These are phyloP conservation scores for Nothobranchius furzeri DNA, from an alignment of 2,113 vertebrate species.

Conservation along the genomic window DNA sequence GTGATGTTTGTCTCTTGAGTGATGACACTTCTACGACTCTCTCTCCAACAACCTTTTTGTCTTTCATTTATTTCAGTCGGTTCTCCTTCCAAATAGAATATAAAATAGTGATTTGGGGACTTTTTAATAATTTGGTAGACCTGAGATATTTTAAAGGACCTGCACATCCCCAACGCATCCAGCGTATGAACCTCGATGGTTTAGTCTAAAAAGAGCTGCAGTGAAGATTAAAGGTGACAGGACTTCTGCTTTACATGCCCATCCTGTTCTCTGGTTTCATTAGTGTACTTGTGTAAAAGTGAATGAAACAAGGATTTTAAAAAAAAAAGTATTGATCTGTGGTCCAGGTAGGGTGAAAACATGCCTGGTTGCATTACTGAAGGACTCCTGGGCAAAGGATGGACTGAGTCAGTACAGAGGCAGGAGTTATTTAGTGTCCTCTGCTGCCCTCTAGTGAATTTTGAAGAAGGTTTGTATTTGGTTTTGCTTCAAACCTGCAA, in stretches of 20 bases:
- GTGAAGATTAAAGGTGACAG: slow-evolving; percentile 23
- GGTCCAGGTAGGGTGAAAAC: slow-evolving; percentile 20
- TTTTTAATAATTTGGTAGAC: background rate
- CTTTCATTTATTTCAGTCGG: too few species aligned
- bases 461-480: background rate
- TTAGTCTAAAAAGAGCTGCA: slow-evolving; percentile 2
- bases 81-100: too few species aligned
- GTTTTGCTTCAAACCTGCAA: too few species aligned
- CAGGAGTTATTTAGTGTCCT: slow-evolving; percentile 40
- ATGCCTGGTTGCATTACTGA: background rate
- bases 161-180: slow-evolving; percentile 10
- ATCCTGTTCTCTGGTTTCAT: background rate
- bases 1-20: too few species aligned
- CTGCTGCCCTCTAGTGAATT: slow-evolving; percentile 62
- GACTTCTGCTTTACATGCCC: slow-evolving; percentile 41
- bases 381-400: background rate
- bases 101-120: too few species aligned
- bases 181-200: slow-evolving; percentile 42
- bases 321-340: slow-evolving; percentile 28
- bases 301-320: slow-evolving; percentile 7
- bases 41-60: too few species aligned
- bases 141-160: background rate
- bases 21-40: too few species aligned
- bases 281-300: slow-evolving; percentile 13
- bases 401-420: background rate